A percentile compares a stretch with the other conserved stretches of the same genome.
phyloP scores from a whole-genome alignment of 1,140 invertebrate species.

The Caenorhabditis brenneri region DNA sequence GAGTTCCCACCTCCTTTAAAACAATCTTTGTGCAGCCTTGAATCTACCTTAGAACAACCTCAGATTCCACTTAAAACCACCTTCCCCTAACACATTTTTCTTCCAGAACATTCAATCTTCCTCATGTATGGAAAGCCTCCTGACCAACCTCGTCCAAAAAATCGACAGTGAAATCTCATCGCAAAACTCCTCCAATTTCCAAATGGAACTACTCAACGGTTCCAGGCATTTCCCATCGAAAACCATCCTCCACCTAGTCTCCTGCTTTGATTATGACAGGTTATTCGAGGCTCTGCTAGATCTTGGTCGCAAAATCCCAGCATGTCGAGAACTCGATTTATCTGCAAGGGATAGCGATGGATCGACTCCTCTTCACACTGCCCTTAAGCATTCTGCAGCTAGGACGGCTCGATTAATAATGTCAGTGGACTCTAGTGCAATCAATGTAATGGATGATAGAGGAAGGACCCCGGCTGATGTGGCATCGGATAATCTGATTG shows the following conservation, averaged over 20 bases:
- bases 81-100: not conserved
- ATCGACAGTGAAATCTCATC: not conserved
- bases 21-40: too few relatives aligned
- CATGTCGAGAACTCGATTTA: slow-evolving; percentile 37
- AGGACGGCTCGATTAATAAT: slow-evolving; percentile 43
- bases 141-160: not conserved
- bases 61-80: not conserved
- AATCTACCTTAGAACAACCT: too few relatives aligned
- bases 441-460: slow-evolving; percentile 55
- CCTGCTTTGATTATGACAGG: slow-evolving; percentile 19
- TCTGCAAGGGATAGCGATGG: slow-evolving; percentile 44
- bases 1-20: too few relatives aligned
- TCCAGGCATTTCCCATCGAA: slow-evolving; percentile 34
- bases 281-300: not conserved
- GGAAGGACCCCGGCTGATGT: slow-evolving; percentile 46
- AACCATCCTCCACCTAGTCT: slow-evolving; percentile 46
- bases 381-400: not conserved
- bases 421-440: slow-evolving; percentile 51
- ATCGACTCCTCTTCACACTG: slow-evolving; percentile 4
- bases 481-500: slow-evolving; percentile 41
- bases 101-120: slow-evolving; percentile 22
- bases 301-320: not conserved
- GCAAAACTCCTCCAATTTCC: not conserved
- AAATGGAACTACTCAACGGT: slow-evolving; percentile 6
- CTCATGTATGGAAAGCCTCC: not conserved